Base-by-base conservation (phyloP, 2,888 invertebrate species). In the Epinotia demarniana region DNA sequence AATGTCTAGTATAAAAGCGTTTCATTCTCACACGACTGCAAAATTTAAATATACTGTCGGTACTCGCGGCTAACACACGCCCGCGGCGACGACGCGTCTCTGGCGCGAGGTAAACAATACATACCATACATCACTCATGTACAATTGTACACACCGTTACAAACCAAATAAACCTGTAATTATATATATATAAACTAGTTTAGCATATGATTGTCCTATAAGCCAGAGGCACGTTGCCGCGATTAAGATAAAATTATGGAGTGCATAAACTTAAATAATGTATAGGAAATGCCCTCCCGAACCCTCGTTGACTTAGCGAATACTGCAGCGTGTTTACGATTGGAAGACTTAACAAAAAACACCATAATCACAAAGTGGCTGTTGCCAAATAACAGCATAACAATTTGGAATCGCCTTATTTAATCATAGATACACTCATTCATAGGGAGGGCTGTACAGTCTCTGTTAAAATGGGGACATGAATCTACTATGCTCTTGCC, bases 261-360 rank as follows among this genome's bases (percentile, higher is more conserved):
- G 91, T 92, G 92, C 90, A 90, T 88, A 89, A 92, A 90, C 90
- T 90, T 91, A 91, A 66, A 90, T 89, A 90, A 89, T 89, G 89
- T 91, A 88, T 91, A 92, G 92, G 93, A 93, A 92, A 90, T 87
- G 89, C 92, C 92, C 93, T 87, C 91, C 91, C 89, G 86, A 84
- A 84, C 79, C 81, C 79, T 77, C 79, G 79, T 84, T 80, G 80
- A 82, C 83, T 83, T 82, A 80, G 81, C 79, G 83, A 89, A 89
- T 89, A 91, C 88, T 91, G 89, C 85, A 84, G 83, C 86, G 84
- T 85, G 66, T 62, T 77, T 86, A 83, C 81, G 85, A 83, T 88
- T 85, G 85, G 85, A 85, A 85, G 85, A 85, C 85, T 78, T 78
- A 82, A 83, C 79, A 79, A 81, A 83, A 81, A 69, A 74, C 60